Evolutionary conservation across 2,888 invertebrate species (phyloP), one percentile per base, ranked within the genome.

Genomic region (Meiosimyza platycephala): DNA sequence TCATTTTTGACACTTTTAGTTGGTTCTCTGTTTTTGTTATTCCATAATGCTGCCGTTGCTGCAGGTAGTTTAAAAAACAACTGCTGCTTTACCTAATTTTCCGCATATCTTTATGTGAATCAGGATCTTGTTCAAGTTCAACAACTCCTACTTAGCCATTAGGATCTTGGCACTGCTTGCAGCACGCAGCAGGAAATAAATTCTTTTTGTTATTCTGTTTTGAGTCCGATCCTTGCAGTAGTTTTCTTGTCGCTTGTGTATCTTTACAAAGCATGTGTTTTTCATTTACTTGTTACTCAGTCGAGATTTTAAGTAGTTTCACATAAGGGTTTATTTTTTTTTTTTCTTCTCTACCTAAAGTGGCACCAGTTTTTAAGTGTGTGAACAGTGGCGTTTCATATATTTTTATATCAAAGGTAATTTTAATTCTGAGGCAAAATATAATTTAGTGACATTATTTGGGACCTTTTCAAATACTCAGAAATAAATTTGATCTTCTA

Each of bases 101-200:
- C 40, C 40, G 40, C 40, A 1, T 40, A 40, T 40, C 40, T 40
- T 7, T 40, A 9, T 40, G 40, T 40, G 6, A 6, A 40, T 40
- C 40, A 9, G 40, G 40, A 40, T 40, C 40, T 40, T 40, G 40
- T 40, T 52, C 68, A 54, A 28, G 50, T 57, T 68, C 59, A 57
- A 50, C 22, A 47, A 67, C 68, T 57, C 22, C 67, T 47, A 48
- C 50, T 64, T 57, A 28, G 47, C 48, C 22, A 47, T 47, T 18
- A 67, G 48, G 48, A 57, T 18, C 67, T 47, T 57, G 55, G 47
- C 57, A 11, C 40, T 40, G 40, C 40, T 40, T 40, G 40, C 9
- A 9, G 9, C 57, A 48, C 68, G 48, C 68, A 68, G 68, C 68
- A 68, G 57, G 68, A 55, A 59, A 59, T 57, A 15, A 28, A 28